phyloP scores from a whole-genome alignment of 2,113 vertebrate genomes.

The Leiothrix lutea region DNA sequence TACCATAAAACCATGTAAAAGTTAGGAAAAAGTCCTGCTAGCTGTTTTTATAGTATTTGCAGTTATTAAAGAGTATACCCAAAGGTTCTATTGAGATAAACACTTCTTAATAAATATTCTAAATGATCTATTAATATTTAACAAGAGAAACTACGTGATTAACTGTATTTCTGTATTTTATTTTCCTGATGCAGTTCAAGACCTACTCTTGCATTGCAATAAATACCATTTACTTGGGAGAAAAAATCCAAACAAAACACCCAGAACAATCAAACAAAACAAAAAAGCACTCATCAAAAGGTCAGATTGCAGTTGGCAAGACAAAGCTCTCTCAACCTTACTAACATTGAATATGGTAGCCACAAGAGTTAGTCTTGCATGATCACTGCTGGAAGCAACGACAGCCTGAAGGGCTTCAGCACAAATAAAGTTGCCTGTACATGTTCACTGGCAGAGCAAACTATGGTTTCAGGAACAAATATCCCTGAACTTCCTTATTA shows the following conservation, averaged over 20 bases:
- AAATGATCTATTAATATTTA: neutral
- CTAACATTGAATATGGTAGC: neutral
- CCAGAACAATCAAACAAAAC: neutral
- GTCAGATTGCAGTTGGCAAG: neutral
- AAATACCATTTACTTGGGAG: neutral
- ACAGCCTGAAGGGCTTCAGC: neutral
- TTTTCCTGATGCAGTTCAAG: neutral
- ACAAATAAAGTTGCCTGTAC: neutral
- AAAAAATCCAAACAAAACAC: no score
- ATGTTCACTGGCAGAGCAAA: neutral
- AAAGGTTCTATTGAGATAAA: neutral
- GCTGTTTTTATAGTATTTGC: neutral
- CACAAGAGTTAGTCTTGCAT: neutral
- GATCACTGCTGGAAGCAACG: neutral
- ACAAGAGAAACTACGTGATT: neutral
- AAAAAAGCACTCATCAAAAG: neutral
- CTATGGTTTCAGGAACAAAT: neutral
- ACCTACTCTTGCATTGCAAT: neutral
- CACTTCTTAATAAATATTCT: neutral
- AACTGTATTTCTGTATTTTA: neutral
- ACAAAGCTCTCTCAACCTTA: neutral
- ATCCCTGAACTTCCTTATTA: neutral
- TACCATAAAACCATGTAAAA: neutral
- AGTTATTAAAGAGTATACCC: neutral
- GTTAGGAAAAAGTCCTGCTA: neutral